Evolutionary conservation across 1,140 invertebrate genomes (phyloP).

Genomic region (Hypothenemus hampei): DNA sequence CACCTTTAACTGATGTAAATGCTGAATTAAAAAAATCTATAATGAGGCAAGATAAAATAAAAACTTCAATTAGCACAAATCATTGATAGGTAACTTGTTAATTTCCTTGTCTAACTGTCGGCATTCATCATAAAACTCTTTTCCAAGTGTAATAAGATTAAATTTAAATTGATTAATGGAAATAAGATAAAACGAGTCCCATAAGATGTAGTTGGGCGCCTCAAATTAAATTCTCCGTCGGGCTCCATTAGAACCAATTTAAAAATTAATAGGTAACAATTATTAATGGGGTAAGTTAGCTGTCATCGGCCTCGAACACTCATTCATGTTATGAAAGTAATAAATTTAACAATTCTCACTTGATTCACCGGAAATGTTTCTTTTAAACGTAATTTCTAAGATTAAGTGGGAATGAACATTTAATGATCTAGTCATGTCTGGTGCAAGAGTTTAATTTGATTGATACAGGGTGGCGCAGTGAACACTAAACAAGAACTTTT

Average conservation of each 20-base stretch:
- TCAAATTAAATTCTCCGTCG: background rate
- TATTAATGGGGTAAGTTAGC: constrained; percentile 1
- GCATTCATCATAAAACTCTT: no score
- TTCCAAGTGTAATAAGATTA: no score
- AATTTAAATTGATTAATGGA: background rate
- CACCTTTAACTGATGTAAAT: no score
- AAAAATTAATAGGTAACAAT: constrained; percentile 4
- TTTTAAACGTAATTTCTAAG: background rate
- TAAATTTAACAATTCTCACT: background rate
- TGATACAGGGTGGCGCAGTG: no score
- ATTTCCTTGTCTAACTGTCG: no score
- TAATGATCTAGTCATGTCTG: background rate
- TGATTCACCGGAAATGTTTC: background rate
- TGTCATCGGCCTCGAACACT: background rate
- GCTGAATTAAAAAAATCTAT: no score
- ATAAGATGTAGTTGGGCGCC: background rate
- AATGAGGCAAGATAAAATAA: no score
- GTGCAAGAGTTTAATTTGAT: background rate
- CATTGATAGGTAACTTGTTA: no score
- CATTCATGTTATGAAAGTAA: background rate
- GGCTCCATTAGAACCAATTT: background rate
- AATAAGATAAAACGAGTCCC: background rate
- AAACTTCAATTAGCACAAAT: background rate
- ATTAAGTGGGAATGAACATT: background rate
- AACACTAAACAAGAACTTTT: no score